A percentile compares a stretch with the other conserved stretches of the same genome.
Evolutionary conservation across 2,113 vertebrate genomes (phyloP).

Genomic region (Alces alces): DNA sequence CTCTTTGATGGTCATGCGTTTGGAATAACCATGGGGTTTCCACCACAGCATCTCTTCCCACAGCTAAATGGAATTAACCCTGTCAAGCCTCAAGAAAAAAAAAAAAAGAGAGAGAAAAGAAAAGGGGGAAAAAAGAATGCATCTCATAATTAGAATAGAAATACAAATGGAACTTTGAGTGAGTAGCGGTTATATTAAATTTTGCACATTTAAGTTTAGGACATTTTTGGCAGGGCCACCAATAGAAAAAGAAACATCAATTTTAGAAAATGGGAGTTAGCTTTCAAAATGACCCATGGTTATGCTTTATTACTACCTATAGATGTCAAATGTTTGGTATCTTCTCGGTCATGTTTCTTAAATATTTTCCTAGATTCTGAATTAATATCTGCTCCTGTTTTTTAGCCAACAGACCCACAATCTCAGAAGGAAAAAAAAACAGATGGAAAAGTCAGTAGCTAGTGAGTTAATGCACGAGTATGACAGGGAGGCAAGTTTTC

Average conservation of each 20-base stretch:
- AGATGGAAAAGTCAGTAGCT: constrained; percentile 65
- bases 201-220: constrained; percentile 72
- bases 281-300: constrained; percentile 63
- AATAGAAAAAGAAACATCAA: neutral
- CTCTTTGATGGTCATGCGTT: constrained; percentile 83
- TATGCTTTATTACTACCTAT: constrained; percentile 43
- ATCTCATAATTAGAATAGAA: constrained; percentile 17
- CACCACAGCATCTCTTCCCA: constrained; percentile 77
- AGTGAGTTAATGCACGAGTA: constrained; percentile 75
- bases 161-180: constrained; percentile 57
- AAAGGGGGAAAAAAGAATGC: neutral
- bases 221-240: constrained; percentile 60
- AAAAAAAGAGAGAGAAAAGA: neutral
- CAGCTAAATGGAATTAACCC: constrained; percentile 81
- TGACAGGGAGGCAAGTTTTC: constrained; percentile 80
- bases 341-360: constrained; percentile 7
- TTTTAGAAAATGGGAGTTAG: constrained; percentile 47
- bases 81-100: constrained; percentile 49
- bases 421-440: constrained; percentile 5
- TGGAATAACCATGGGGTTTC: constrained; percentile 81
- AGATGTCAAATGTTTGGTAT: neutral
- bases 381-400: constrained; percentile 45
- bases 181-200: constrained; percentile 45
- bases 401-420: constrained; percentile 39
- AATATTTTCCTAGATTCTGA: neutral